Base-by-base conservation (phyloP, 2,113 vertebrate genomes). In the Crypturellus undulatus region DNA sequence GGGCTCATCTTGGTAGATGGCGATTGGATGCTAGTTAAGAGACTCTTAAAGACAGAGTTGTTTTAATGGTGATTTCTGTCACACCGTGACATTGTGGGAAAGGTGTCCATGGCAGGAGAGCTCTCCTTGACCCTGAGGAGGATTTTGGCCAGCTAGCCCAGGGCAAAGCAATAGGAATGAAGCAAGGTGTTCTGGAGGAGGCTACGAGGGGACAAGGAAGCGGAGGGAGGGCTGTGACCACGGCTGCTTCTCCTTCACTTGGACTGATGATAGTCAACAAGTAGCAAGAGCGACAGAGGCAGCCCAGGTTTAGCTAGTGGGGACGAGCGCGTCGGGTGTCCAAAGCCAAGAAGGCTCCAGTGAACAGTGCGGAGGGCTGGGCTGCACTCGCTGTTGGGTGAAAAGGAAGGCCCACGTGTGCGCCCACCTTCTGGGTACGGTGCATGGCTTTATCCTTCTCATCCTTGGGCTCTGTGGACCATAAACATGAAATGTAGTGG, bases 201-300 rank as follows among this genome's bases (percentile, higher is more conserved):
- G 45, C 21, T 73, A 4, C 34, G 32, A 2, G 12, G 79, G 73
- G 79, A 76, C 56, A 67, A 24, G 49, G 49, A 22, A 49, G 54
- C 21, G 9, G 8, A 3, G 8, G 58, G 72, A 84, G 77, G 86
- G 63, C 12, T 5, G 8, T 25, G 73, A 59, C 30, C 38, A 4
- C 65, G 43, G 71, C 70, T 77, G 65, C 72, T 87, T 56, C 49
- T 62, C 69, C 95, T 81, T 65, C 1, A 17, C 15, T 1, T 84
- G 5, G 64, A 12, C 49, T 16, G 47, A 69, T 75, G 49, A 32
- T 19, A 25, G 80, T 86, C 91, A 91, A 75, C 78, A 91, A 88
- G 90, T 49, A 75, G 54, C 76, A 79, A 63, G 19, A 72, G 71
- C 87, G 59, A 36, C 42, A 30, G 30, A 51, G 76, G 12, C 52